Conservation (phyloP, 2,888 invertebrate genomes). For the Drosophila pullipes region DNA sequence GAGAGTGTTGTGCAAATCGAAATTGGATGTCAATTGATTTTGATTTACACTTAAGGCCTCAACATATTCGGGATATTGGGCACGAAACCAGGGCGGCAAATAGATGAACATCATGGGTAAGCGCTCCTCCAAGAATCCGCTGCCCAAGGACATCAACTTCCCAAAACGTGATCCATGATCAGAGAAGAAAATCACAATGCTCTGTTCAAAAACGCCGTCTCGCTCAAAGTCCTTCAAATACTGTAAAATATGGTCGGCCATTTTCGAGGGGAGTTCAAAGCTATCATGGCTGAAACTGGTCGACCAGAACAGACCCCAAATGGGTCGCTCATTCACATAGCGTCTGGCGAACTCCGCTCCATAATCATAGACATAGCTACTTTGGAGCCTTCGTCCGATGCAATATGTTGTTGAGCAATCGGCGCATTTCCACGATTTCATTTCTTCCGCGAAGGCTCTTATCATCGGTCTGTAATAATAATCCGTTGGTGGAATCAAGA, state of each 20-base stretch:
- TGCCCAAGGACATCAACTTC: slow-evolving; percentile 87
- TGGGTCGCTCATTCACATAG: slow-evolving; percentile 87
- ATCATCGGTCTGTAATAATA: slow-evolving; percentile 91
- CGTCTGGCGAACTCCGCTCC: slow-evolving; percentile 88
- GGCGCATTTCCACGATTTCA: slow-evolving; percentile 42
- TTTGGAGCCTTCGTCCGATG: slow-evolving; percentile 87
- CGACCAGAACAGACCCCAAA: slow-evolving; percentile 91
- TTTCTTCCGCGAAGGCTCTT: slow-evolving; percentile 87
- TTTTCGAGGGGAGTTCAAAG: slow-evolving; percentile 88
- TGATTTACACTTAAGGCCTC: slow-evolving; percentile 87
- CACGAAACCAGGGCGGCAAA: slow-evolving; percentile 88
- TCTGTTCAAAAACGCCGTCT: slow-evolving; percentile 87
- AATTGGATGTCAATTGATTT: slow-evolving; percentile 89
- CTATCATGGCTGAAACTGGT: slow-evolving; percentile 90
- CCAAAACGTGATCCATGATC: slow-evolving; percentile 92
- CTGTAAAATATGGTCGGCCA: slow-evolving; percentile 87
- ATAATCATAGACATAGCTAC: slow-evolving; percentile 89
- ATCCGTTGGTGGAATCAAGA: slow-evolving; percentile 90
- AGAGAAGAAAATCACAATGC: slow-evolving; percentile 90
- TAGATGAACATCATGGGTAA: slow-evolving; percentile 90
- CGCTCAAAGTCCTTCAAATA: slow-evolving; percentile 87
- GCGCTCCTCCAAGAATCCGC: slow-evolving; percentile 91
- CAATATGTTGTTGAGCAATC: slow-evolving; percentile 85
- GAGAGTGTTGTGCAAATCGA: slow-evolving; percentile 90
- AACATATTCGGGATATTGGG: slow-evolving; percentile 86